phyloP scores from a whole-genome alignment of 1,140 invertebrate genomes.

The Heliconius nattereri region DNA sequence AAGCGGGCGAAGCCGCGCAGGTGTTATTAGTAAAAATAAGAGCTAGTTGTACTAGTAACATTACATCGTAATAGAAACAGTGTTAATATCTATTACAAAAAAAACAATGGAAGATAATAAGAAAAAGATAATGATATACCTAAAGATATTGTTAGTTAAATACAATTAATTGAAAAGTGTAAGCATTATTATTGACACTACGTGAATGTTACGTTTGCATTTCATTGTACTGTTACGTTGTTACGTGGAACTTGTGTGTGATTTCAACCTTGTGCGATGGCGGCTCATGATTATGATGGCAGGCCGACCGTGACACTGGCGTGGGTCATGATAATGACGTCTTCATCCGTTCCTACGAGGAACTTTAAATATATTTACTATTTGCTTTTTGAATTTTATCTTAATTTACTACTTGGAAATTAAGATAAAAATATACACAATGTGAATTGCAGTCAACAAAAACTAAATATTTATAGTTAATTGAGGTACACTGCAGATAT shows the following conservation, averaged over 20 bases:
- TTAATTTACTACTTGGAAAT: neutral
- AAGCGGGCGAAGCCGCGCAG: too few relatives aligned
- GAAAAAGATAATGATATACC: neutral
- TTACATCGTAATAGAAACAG: too few relatives aligned
- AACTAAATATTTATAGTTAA: too few relatives aligned
- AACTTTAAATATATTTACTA: constrained; percentile 19
- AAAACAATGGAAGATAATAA: neutral
- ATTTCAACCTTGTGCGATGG: constrained; percentile 69
- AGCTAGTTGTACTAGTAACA: too few relatives aligned
- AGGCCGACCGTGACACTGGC: constrained; percentile 74
- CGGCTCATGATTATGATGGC: constrained; percentile 60
- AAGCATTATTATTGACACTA: neutral
- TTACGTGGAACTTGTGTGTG: constrained; percentile 41
- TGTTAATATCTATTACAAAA: neutral
- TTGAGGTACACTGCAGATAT: too few relatives aligned
- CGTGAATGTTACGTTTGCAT: neutral
- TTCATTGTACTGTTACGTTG: constrained; percentile 9
- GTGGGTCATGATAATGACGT: constrained; percentile 68
- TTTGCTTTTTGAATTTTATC: neutral
- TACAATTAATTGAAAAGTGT: neutral
- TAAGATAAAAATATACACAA: too few relatives aligned
- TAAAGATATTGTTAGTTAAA: too few relatives aligned
- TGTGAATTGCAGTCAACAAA: too few relatives aligned
- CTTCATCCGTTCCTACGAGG: constrained; percentile 48
- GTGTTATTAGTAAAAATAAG: too few relatives aligned